Evolutionary conservation across 2,888 invertebrate species (phyloP), one percentile per base, ranked within the genome.

Genomic region (Eupeodes latifasciatus): DNA sequence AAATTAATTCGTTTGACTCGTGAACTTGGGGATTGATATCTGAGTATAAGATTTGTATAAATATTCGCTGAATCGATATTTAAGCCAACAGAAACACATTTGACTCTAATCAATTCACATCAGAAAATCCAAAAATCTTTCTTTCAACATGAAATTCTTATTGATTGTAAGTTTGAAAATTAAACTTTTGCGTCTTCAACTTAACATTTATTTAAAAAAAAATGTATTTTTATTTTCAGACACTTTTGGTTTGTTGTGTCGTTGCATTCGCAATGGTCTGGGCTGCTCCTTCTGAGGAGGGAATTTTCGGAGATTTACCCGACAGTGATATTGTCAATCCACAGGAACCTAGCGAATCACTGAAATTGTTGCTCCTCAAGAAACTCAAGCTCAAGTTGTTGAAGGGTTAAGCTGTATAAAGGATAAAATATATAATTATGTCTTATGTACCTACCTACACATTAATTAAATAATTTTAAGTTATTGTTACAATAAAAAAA

Each of bases 251-350:
- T 14, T 40, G 71, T 19, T 55, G 19, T 12, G 27, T 19, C 19
- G 7, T 69, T 14, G 53, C 11, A 7, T 2, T 72, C 1, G 59
- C 57, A 0, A 14, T 59, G n/a, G 47, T 72, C 5, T 44, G 27
- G 16, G 59, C 57, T n/a, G 36, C 51, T 27, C 66, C 66, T 40
- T 19, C 55, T 0, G 71, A 55, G 14, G 71, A 71, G 14, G 71
- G 71, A 40, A 71, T 71, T 44, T 44, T 71, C 0, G 19, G 55
- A 3, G 44, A 71, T 44, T 44, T 71, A 40, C 40, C 71, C 0
- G 71, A 71, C n/a, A 44, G 40, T 71, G 71, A 71, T 14, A 40
- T 55, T 5, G 10, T 7, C 16, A 69, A 69, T 40, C 72, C 57
- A 55, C 57, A 64, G 14, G 64, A 64, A 3, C 44, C 62, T 0